Percentiles rank a stretch among this genome's conserved stretches.
These are phyloP conservation scores for Venustaconcha ellipsiformis DNA, from an alignment of 1,140 invertebrate genomes.

Conservation along the genomic window DNA sequence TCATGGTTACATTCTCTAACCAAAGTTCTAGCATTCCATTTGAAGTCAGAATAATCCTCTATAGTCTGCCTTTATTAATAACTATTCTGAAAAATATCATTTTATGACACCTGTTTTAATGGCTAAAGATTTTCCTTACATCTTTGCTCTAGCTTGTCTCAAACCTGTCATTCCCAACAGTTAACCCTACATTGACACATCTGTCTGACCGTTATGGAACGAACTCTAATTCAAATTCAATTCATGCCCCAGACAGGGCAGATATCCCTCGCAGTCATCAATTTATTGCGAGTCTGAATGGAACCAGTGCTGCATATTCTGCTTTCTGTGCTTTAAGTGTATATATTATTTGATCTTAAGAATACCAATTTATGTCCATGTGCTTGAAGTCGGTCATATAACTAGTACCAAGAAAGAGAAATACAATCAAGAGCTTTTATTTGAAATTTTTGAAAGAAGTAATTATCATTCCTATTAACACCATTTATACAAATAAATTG, in stretches of 20 bases:
- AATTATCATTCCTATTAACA: neutral
- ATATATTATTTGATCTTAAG: slow-evolving; percentile 18
- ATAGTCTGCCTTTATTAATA: too few species aligned
- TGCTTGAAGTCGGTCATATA: slow-evolving; percentile 24
- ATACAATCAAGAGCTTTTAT: neutral
- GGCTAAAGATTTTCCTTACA: too few species aligned
- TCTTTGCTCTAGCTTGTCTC: slow-evolving; percentile 1
- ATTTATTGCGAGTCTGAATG: slow-evolving; percentile 8
- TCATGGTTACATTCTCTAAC: too few species aligned
- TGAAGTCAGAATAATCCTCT: too few species aligned
- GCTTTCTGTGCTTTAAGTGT: slow-evolving; percentile 2
- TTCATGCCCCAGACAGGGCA: too few species aligned
- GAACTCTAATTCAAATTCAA: slow-evolving; percentile 4
- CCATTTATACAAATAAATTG: too few species aligned
- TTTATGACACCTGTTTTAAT: too few species aligned
- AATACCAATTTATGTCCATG: slow-evolving; percentile 19
- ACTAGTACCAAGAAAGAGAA: slow-evolving; percentile 5
- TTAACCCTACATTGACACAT: neutral
- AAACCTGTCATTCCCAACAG: slow-evolving; percentile 2
- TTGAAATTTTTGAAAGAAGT: neutral
- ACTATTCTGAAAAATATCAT: too few species aligned
- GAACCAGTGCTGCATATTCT: slow-evolving; percentile 30
- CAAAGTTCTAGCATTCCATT: too few species aligned
- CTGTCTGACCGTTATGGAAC: slow-evolving; percentile 1
- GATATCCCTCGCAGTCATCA: too few species aligned